These are phyloP conservation scores for Sebastes oblongus DNA, from an alignment of 2,797 vertebrate genomes.

Conservation along the genomic window DNA sequence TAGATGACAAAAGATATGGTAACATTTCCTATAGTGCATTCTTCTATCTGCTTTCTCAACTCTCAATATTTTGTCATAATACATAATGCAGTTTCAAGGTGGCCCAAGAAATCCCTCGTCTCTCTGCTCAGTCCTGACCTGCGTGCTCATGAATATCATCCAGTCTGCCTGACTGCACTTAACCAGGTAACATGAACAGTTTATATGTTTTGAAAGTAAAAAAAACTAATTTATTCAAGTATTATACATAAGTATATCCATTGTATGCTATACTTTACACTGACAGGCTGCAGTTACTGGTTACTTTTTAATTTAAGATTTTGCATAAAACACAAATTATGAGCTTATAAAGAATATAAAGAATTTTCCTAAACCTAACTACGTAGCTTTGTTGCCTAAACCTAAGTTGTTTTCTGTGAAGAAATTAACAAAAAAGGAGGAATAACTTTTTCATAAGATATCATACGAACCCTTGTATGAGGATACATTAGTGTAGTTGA, in stretches of 20 bases:
- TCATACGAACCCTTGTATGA: no score
- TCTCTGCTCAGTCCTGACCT: background rate
- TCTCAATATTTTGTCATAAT: background rate
- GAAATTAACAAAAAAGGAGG: no score
- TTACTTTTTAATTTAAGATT: background rate
- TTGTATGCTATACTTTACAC: accelerated
- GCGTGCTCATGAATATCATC: background rate
- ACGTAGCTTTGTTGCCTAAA: no score
- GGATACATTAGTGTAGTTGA: no score
- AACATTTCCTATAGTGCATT: background rate
- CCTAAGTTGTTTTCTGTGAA: no score
- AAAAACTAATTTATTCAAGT: background rate
- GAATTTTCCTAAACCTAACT: no score
- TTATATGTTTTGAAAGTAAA: background rate
- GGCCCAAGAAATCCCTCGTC: background rate
- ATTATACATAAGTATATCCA: background rate
- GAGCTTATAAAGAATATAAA: background rate
- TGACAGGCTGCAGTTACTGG: accelerated
- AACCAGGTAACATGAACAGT: background rate
- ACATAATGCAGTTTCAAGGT: background rate
- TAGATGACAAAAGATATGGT: conserved; percentile 20
- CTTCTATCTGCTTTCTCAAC: background rate
- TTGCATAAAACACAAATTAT: background rate
- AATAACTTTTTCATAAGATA: no score
- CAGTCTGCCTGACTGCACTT: background rate